phyloP scores from a whole-genome alignment of 1,140 invertebrate species.

The Pseudomyrmex cubaensis region DNA sequence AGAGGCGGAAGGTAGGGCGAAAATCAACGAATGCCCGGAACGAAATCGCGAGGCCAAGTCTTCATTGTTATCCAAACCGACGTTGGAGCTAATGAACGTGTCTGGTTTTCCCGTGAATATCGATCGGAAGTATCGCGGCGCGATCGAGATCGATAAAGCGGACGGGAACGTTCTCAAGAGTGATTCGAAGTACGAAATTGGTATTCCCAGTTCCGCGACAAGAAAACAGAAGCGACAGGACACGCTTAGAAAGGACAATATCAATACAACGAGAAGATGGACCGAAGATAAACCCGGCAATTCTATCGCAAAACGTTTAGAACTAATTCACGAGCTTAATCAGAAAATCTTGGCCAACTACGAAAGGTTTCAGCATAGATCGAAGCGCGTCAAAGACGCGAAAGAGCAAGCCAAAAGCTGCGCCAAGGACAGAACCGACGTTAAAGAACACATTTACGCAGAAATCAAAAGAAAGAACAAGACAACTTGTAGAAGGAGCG shows the following conservation, averaged over 20 bases:
- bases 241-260: background rate
- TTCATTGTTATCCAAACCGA: conserved; percentile 37
- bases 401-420: conserved; percentile 54
- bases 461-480: conserved; percentile 67
- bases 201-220: conserved; percentile 55
- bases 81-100: conserved; percentile 78
- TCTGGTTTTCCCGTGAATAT: conserved; percentile 68
- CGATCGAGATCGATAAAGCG: conserved; percentile 49
- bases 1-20: conserved; percentile 23
- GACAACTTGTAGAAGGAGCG: conserved; percentile 14
- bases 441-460: conserved; percentile 64
- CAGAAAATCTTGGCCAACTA: conserved; percentile 82
- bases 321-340: conserved; percentile 82
- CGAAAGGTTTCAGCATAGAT: conserved; percentile 80
- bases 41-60: background rate
- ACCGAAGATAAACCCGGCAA: conserved; percentile 78
- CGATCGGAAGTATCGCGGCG: conserved; percentile 56
- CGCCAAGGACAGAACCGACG: conserved; percentile 5
- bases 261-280: conserved; percentile 13
- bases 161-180: conserved; percentile 71
- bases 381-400: conserved; percentile 64
- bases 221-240: conserved; percentile 60
- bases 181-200: conserved; percentile 77
- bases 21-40: conserved; percentile 14
- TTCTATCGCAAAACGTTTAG: conserved; percentile 81